phyloP scores from a whole-genome alignment of 1,140 invertebrate genomes.

The Orchestia grillus region DNA sequence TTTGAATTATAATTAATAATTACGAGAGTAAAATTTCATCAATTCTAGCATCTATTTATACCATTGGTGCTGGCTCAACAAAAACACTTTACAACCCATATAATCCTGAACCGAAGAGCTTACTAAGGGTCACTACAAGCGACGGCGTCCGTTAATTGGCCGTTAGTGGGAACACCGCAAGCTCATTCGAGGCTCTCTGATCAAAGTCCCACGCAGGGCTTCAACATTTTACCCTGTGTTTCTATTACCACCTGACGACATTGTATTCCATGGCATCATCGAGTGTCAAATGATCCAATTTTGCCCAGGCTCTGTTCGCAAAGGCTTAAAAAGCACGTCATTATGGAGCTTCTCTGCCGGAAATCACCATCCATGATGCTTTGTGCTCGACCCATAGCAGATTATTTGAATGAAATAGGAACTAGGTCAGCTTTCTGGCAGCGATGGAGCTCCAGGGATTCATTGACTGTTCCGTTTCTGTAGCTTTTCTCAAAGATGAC shows the following conservation, averaged over 20 bases:
- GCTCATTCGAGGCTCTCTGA: not conserved
- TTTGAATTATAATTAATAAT: too few species aligned
- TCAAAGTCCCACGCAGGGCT: not conserved
- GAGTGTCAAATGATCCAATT: not conserved
- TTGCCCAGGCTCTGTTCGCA: not conserved
- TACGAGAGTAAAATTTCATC: not conserved
- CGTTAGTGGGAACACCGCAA: not conserved
- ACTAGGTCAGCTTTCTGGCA: not conserved
- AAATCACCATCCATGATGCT: not conserved
- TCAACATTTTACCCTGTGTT: not conserved
- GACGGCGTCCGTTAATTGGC: conserved; percentile 1
- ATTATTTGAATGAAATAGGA: not conserved
- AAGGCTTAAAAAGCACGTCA: not conserved
- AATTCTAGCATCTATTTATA: not conserved
- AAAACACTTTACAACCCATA: not conserved
- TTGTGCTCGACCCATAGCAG: not conserved
- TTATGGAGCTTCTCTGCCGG: not conserved
- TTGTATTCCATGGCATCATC: not conserved
- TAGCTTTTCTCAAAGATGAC: not conserved
- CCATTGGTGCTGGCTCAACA: not conserved
- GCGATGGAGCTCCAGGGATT: not conserved
- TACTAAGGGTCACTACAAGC: not conserved
- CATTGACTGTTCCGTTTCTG: not conserved
- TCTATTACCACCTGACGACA: not conserved
- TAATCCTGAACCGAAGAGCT: not conserved